Conservation (phyloP, 2,113 vertebrate genomes). For the Paracanthobrama guichenoti region DNA sequence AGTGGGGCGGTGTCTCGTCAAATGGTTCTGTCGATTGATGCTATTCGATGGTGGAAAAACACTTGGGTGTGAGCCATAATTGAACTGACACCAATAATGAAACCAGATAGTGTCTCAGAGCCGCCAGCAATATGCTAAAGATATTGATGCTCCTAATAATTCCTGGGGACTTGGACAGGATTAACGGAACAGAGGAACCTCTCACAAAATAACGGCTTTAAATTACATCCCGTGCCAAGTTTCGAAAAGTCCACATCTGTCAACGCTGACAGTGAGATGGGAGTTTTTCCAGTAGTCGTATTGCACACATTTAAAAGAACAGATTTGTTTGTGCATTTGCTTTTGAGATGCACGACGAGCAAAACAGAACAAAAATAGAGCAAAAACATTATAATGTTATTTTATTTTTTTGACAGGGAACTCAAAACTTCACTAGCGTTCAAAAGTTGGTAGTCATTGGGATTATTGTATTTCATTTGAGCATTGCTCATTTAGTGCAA, state of each 20-base stretch:
- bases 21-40: slow-evolving; percentile 93
- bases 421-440: not conserved
- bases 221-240: slow-evolving; percentile 40
- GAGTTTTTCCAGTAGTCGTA: not conserved
- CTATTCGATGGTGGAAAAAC: slow-evolving; percentile 97
- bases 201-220: slow-evolving; percentile 50
- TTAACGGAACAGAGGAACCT: slow-evolving; percentile 37
- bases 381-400: too few species aligned
- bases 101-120: slow-evolving; percentile 93
- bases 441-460: not conserved
- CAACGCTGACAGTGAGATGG: slow-evolving; percentile 23
- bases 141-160: slow-evolving; percentile 99
- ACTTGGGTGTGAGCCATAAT: slow-evolving; percentile 99
- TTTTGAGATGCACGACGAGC: not conserved
- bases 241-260: slow-evolving; percentile 16
- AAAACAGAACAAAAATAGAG: not conserved
- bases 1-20: slow-evolving; percentile 81
- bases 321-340: not conserved
- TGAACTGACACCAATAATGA: slow-evolving; percentile 98
- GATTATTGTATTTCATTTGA: too few species aligned
- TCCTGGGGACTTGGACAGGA: slow-evolving; percentile 77
- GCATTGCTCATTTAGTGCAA: not conserved
- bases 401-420: not conserved
- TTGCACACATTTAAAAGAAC: not conserved
- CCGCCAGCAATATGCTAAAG: slow-evolving; percentile 90